Evolutionary conservation across 2,797 vertebrate genomes (phyloP).

Genomic region (Pseudochromis fuscus): DNA sequence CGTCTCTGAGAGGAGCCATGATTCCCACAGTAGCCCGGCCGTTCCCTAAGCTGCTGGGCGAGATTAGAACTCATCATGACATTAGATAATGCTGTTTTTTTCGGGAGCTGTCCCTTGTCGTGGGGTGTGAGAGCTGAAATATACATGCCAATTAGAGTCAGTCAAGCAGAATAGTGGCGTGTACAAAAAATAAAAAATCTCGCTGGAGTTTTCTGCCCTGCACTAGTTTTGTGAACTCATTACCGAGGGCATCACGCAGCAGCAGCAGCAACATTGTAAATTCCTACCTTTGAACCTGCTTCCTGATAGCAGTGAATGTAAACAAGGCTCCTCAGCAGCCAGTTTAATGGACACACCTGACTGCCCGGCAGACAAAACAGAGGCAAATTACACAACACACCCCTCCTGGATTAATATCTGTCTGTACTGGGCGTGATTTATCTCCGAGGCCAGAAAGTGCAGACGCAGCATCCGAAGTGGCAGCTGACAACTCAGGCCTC

Average conservation of each 20-base stretch:
- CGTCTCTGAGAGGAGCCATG: conserved; percentile 54
- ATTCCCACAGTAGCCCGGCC: conserved; percentile 64
- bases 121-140: conserved; percentile 47
- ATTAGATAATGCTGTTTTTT: conserved; percentile 59
- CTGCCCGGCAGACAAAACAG: conserved; percentile 77
- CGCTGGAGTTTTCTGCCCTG: not conserved
- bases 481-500: conserved; percentile 5
- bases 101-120: conserved; percentile 40
- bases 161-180: conserved; percentile 36
- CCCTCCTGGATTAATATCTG: conserved; percentile 56
- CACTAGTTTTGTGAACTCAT: conserved; percentile 41
- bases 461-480: conserved; percentile 21
- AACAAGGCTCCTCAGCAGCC: conserved; percentile 72
- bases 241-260: conserved; percentile 38
- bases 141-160: conserved; percentile 64
- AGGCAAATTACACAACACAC: conserved; percentile 51
- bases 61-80: conserved; percentile 66
- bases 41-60: conserved; percentile 34
- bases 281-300: conserved; percentile 79
- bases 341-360: conserved; percentile 70
- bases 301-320: conserved; percentile 75
- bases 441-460: conserved; percentile 18
- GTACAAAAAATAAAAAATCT: not conserved
- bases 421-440: not conserved
- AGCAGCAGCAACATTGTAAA: conserved; percentile 54